These are phyloP conservation scores for Ommatoiulus sabulosus DNA, from an alignment of 2,888 invertebrate genomes.

Conservation along the genomic window DNA sequence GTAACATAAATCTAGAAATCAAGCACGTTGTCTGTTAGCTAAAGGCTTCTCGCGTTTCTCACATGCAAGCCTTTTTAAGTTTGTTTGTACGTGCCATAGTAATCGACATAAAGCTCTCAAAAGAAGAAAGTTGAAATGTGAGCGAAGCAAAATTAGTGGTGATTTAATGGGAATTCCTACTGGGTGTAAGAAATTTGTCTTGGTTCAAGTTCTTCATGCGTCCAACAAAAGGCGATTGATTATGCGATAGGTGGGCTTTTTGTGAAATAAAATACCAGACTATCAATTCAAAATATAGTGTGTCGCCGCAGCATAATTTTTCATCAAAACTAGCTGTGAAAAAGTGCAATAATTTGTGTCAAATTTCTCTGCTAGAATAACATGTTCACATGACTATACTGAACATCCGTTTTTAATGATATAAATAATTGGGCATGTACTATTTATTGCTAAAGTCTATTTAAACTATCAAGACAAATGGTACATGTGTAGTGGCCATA, in stretches of 20 bases:
- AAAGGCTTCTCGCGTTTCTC: not conserved
- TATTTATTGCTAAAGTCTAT: too few species aligned
- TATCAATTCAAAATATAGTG: not conserved
- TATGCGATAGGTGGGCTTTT: not conserved
- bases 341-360: not conserved
- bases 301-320: slow-evolving; percentile 3
- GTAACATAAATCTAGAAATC: slow-evolving; percentile 13
- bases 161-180: not conserved
- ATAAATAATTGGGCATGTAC: too few species aligned
- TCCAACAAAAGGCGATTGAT: not conserved
- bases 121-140: slow-evolving; percentile 5
- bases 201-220: not conserved
- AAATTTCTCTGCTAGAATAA: not conserved
- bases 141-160: not conserved
- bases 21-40: not conserved
- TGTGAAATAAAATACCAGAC: not conserved
- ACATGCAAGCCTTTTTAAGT: not conserved
- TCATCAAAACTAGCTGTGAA: not conserved
- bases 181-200: not conserved
- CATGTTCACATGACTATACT: not conserved
- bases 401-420: not conserved
- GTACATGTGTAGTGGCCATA: not conserved
- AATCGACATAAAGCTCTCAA: not conserved
- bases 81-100: not conserved
- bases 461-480: too few species aligned